phyloP scores from a whole-genome alignment of 2,113 vertebrate species.

The Phrynosoma platyrhinos region DNA sequence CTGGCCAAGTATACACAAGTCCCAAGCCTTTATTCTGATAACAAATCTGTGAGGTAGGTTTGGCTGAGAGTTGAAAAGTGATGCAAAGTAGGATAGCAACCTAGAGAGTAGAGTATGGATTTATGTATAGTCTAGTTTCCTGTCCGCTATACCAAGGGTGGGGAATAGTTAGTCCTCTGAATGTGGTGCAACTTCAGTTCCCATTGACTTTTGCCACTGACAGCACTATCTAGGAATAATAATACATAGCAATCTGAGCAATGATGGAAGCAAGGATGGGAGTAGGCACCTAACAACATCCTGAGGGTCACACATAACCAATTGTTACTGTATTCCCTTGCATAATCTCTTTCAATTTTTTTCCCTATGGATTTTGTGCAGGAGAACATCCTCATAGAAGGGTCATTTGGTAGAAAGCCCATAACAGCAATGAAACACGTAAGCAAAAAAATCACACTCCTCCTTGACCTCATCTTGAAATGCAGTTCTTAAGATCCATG shows the following conservation, averaged over 20 bases:
- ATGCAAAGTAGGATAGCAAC: not conserved
- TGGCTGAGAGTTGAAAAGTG: not conserved
- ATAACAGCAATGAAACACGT: not conserved
- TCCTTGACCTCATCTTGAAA: not conserved
- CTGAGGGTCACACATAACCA: not conserved
- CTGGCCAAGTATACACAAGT: not conserved
- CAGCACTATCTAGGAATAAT: not conserved
- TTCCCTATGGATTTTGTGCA: not conserved
- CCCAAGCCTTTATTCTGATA: not conserved
- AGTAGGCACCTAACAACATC: not conserved
- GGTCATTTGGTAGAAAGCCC: not conserved
- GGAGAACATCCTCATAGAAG: not conserved
- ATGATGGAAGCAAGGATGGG: not conserved
- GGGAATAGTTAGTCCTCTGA: not conserved
- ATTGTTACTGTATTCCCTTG: not conserved
- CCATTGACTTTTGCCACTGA: not conserved
- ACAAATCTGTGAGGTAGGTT: not conserved
- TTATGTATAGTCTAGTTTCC: not conserved
- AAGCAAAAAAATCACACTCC: no score
- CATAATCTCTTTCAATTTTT: not conserved
- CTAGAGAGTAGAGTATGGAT: not conserved
- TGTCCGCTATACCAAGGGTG: not conserved
- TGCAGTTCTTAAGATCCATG: not conserved
- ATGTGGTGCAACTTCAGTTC: not conserved
- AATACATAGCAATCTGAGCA: no score